Evolutionary conservation across 2,888 invertebrate genomes (phyloP).

Genomic region (Nemoura dubitans): DNA sequence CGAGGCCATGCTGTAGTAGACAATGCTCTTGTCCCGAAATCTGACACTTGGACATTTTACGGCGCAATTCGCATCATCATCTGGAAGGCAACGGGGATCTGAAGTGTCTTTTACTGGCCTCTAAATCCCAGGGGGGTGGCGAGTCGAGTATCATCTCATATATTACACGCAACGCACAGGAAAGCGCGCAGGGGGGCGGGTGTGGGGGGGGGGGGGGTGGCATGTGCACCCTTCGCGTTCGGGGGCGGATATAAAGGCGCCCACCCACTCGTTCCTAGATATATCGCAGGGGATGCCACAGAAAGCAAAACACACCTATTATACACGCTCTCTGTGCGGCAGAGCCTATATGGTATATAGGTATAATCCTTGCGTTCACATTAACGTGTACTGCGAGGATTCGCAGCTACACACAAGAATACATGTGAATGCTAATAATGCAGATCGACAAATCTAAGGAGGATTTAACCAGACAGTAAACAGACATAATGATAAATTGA

Average conservation of each 20-base stretch:
- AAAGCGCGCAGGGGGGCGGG: neutral
- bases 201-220: neutral
- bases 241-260: neutral
- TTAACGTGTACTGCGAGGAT: neutral
- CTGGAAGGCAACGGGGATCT: constrained; percentile 15
- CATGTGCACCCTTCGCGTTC: neutral
- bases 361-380: neutral
- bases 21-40: neutral
- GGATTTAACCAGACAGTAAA: neutral
- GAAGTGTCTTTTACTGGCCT: constrained; percentile 34
- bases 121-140: constrained; percentile 24
- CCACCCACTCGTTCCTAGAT: neutral
- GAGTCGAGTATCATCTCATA: constrained; percentile 36
- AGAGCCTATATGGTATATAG: neutral
- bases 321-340: neutral
- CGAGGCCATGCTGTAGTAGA: neutral
- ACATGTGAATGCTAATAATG: neutral
- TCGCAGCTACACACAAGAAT: neutral
- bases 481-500: neutral
- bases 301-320: neutral
- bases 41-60: constrained; percentile 7
- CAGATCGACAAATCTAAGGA: neutral
- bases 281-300: neutral
- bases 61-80: neutral
- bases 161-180: neutral